Evolutionary conservation across 2,113 vertebrate species (phyloP).

Genomic region (Butastur rufipennis): DNA sequence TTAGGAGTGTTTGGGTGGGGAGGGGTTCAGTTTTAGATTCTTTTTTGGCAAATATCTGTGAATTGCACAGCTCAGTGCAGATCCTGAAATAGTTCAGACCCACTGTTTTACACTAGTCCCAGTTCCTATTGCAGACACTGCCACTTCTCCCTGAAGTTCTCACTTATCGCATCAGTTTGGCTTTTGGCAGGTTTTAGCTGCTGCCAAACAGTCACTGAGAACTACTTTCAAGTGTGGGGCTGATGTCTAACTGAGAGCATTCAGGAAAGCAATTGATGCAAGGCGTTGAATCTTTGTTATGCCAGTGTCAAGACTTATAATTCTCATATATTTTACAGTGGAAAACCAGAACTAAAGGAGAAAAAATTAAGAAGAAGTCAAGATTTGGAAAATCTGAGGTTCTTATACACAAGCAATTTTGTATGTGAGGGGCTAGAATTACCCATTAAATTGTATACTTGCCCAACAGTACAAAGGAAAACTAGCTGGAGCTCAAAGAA

Average conservation of each 20-base stretch:
- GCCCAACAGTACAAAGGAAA: not conserved
- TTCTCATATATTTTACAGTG: not conserved
- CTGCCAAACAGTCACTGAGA: not conserved
- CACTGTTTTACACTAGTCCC: not conserved
- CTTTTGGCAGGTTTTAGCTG: slow-evolving; percentile 6
- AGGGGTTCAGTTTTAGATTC: not conserved
- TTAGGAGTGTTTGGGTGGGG: not conserved
- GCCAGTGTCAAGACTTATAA: not conserved
- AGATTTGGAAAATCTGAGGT: not conserved
- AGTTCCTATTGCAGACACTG: not conserved
- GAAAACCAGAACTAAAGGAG: not conserved
- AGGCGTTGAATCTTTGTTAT: not conserved
- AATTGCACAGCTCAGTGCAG: not conserved
- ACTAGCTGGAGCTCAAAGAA: not conserved
- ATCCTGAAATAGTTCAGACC: not conserved
- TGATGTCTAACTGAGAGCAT: not conserved
- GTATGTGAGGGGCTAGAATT: not conserved
- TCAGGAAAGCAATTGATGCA: not conserved
- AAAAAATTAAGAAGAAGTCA: not conserved
- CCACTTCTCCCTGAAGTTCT: not conserved
- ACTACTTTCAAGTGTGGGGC: not conserved
- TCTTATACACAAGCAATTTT: not conserved
- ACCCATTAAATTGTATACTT: not conserved
- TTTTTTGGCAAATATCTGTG: not conserved
- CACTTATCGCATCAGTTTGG: not conserved